phyloP scores from a whole-genome alignment of 2,888 invertebrate genomes.

The Tryphoninae sp. region DNA sequence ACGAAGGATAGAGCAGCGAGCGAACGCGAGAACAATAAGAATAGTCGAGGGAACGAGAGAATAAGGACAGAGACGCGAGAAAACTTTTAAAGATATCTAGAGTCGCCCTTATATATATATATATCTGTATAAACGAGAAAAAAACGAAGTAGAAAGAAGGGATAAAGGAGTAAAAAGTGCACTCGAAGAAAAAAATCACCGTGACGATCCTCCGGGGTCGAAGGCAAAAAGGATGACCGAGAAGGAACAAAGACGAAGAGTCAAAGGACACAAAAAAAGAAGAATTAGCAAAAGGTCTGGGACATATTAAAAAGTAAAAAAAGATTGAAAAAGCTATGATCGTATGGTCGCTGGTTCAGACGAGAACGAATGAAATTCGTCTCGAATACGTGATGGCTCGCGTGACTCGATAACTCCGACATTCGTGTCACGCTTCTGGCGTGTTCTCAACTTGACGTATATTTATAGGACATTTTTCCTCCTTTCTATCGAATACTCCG shows the following conservation, averaged over 20 bases:
- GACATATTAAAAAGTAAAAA: constrained; percentile 1
- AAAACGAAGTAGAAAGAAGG: constrained; percentile 7
- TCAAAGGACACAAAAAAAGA: constrained; percentile 1
- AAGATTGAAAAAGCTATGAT: not conserved
- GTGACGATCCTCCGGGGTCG: constrained; percentile 23
- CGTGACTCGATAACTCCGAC: constrained; percentile 67
- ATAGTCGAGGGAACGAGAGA: constrained; percentile 31
- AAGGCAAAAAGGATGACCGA: constrained; percentile 2
- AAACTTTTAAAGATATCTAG: constrained; percentile 49
- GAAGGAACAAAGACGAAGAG: not conserved
- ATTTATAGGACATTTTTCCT: constrained; percentile 58
- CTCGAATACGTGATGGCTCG: constrained; percentile 64
- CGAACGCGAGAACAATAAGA: constrained; percentile 53
- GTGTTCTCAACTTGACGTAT: constrained; percentile 21
- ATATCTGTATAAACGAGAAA: constrained; percentile 15
- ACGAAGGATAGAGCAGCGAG: constrained; percentile 15
- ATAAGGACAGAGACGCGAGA: constrained; percentile 49
- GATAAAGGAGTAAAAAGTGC: constrained; percentile 8
- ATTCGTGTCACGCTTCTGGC: constrained; percentile 68
- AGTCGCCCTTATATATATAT: not conserved
- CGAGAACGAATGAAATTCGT: constrained; percentile 63
- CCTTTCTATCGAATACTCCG: not conserved
- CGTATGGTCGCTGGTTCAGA: not conserved
- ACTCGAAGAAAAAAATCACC: constrained; percentile 41
- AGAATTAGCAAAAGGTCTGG: not conserved